Percentiles rank a stretch among this genome's conserved stretches.
Evolutionary conservation across 2,113 vertebrate species (phyloP).

Genomic region (Plotosus lineatus): DNA sequence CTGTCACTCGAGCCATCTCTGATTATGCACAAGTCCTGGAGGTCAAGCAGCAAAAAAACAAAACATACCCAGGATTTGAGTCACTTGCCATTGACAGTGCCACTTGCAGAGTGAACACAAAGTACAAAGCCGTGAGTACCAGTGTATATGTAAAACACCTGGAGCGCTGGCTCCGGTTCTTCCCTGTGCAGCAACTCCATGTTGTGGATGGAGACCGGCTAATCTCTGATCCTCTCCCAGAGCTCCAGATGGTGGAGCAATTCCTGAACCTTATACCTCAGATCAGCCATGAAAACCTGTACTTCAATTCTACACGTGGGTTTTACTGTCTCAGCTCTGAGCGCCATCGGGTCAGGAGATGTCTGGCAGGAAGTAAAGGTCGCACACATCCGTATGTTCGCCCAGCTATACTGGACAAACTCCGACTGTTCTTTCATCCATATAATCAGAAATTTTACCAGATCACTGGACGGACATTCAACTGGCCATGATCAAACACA

Average conservation of each 20-base stretch:
- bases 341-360: constrained; percentile 90
- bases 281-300: constrained; percentile 94
- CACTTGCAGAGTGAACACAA: constrained; percentile 93
- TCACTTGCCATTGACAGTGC: constrained; percentile 87
- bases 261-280: constrained; percentile 90
- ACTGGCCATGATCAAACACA: constrained; percentile 80
- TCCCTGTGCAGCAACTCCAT: constrained; percentile 92
- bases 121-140: constrained; percentile 93
- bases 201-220: constrained; percentile 93
- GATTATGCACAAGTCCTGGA: constrained; percentile 97
- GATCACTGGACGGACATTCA: constrained; percentile 94
- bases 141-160: constrained; percentile 97
- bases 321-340: constrained; percentile 96
- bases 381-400: constrained; percentile 93
- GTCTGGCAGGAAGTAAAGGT: constrained; percentile 98
- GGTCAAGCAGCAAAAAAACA: constrained; percentile 94
- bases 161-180: constrained; percentile 94
- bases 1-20: constrained; percentile 91
- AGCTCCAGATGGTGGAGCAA: constrained; percentile 90
- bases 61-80: constrained; percentile 95
- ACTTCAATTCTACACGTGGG: constrained; percentile 94
- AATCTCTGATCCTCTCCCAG: constrained; percentile 89
- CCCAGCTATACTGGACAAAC: constrained; percentile 85
- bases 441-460: constrained; percentile 99
- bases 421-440: constrained; percentile 93